Evolutionary conservation across 2,797 vertebrate species (phyloP).

Genomic region (Artibeus jamaicensis): DNA sequence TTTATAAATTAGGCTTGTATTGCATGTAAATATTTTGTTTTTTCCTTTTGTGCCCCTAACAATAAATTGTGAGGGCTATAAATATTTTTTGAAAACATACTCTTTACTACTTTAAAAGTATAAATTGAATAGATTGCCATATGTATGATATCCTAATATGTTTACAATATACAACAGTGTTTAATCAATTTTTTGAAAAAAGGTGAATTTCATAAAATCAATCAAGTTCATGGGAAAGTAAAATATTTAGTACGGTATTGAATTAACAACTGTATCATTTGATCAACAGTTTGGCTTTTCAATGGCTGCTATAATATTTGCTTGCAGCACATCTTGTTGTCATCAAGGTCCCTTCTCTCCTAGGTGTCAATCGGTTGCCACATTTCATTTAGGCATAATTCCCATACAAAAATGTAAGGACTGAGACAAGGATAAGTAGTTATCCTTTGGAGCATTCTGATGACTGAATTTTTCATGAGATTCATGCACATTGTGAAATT

Average conservation of each 20-base stretch:
- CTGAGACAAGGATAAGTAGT: background rate
- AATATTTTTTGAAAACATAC: background rate
- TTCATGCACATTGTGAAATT: background rate
- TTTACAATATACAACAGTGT: background rate
- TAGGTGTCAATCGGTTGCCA: background rate
- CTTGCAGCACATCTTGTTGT: background rate
- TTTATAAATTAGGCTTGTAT: background rate
- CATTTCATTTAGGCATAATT: background rate
- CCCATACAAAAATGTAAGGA: background rate
- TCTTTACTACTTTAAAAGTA: background rate
- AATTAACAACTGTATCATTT: background rate
- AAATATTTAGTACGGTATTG: background rate
- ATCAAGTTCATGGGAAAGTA: background rate
- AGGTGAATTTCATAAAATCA: background rate
- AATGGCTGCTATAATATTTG: background rate
- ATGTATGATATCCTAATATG: background rate
- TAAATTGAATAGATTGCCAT: background rate
- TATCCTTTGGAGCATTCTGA: background rate
- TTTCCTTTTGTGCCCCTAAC: background rate
- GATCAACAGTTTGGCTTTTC: background rate
- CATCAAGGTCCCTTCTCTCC: background rate
- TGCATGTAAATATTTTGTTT: background rate
- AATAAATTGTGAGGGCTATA: background rate
- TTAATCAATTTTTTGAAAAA: background rate
- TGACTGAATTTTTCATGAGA: background rate